Percentiles rank a stretch among this genome's conserved stretches.
These are phyloP conservation scores for Plecotus auritus DNA, from an alignment of 2,113 vertebrate genomes.

Conservation along the genomic window DNA sequence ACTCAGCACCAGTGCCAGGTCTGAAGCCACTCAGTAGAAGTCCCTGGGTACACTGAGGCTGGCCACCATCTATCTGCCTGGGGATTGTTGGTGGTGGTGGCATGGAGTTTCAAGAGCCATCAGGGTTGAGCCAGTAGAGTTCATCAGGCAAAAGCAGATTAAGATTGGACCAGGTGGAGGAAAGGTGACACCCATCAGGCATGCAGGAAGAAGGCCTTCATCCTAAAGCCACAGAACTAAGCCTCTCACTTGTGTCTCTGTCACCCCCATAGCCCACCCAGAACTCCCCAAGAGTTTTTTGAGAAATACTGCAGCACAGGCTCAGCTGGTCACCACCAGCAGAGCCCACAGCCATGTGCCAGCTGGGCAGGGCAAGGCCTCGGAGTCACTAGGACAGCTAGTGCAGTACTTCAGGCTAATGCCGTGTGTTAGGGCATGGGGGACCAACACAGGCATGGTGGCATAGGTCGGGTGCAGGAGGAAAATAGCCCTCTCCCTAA, in stretches of 20 bases:
- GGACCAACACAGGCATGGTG: not conserved
- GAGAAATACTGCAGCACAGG: not conserved
- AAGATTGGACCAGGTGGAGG: not conserved
- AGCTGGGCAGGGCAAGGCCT: not conserved
- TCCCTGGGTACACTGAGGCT: not conserved
- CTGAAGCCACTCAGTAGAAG: not conserved
- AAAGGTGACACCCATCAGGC: not conserved
- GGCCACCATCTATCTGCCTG: not conserved
- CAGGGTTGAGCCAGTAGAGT: not conserved
- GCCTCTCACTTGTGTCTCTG: not conserved
- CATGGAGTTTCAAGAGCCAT: not conserved
- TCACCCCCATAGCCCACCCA: not conserved
- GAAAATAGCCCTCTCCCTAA: not conserved
- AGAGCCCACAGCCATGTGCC: not conserved
- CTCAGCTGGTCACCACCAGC: not conserved
- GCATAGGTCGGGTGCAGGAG: not conserved
- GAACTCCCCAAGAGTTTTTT: not conserved
- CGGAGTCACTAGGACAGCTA: not conserved
- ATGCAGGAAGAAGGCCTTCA: not conserved
- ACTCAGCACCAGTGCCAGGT: not conserved
- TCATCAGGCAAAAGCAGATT: not conserved
- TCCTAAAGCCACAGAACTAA: not conserved
- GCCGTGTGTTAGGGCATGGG: not conserved
- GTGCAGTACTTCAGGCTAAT: not conserved
- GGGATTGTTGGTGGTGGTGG: not conserved